Conservation (phyloP, 1,140 invertebrate genomes). For the Dufourea novaeangliae region DNA sequence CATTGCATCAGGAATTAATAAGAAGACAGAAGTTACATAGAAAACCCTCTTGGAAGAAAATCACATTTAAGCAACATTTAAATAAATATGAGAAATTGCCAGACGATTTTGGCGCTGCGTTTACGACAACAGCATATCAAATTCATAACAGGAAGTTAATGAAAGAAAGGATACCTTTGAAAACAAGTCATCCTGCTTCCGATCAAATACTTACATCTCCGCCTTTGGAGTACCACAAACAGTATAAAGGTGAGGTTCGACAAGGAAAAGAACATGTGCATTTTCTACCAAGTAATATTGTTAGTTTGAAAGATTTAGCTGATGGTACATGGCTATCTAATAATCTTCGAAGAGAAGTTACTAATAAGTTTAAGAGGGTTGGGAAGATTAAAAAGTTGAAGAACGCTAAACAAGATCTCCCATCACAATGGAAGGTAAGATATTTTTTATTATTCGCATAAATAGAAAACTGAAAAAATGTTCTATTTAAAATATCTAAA, state of each 20-base stretch:
- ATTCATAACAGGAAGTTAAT: conserved; percentile 82
- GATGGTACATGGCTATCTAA: conserved; percentile 63
- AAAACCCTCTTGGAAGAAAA: conserved; percentile 82
- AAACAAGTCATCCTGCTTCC: conserved; percentile 71
- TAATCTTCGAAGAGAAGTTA: conserved; percentile 63
- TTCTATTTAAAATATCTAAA: not conserved
- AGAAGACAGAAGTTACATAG: conserved; percentile 77
- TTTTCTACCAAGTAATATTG: conserved; percentile 59
- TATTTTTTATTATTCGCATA: not conserved
- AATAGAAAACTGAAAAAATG: not conserved
- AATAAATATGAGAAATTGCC: conserved; percentile 84
- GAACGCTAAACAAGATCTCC: conserved; percentile 14
- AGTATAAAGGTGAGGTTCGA: conserved; percentile 63
- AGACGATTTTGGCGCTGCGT: conserved; percentile 85
- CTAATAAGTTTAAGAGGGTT: conserved; percentile 46
- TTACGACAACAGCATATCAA: conserved; percentile 82
- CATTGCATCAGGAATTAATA: not conserved
- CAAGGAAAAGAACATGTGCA: conserved; percentile 12
- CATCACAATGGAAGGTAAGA: conserved; percentile 19
- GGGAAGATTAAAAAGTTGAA: conserved; percentile 25
- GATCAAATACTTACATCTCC: conserved; percentile 80
- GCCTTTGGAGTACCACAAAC: conserved; percentile 70
- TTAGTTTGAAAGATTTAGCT: conserved; percentile 65
- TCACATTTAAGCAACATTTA: conserved; percentile 83
- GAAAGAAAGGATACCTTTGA: conserved; percentile 69